Conservation (phyloP, 1,140 invertebrate species). For the Ceratitis capitata region DNA sequence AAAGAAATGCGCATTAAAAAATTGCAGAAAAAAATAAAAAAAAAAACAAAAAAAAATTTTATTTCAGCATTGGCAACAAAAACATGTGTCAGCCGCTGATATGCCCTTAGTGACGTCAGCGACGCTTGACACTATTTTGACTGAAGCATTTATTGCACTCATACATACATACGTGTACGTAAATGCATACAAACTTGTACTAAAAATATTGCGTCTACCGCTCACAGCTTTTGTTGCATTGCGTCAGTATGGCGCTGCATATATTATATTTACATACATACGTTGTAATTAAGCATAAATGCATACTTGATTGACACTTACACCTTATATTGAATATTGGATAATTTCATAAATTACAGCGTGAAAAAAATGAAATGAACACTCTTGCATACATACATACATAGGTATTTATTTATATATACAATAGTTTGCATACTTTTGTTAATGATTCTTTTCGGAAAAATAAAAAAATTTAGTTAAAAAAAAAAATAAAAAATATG, state of each 20-base stretch:
- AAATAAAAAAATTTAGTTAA: too few species aligned
- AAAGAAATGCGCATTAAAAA: not conserved
- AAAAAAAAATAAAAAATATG: too few species aligned
- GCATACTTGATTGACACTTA: not conserved
- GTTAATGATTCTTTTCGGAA: too few species aligned
- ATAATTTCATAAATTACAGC: not conserved
- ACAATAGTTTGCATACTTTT: too few species aligned
- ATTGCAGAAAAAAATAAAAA: not conserved
- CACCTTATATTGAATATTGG: not conserved
- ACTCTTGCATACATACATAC: too few species aligned
- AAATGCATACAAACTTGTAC: too few species aligned
- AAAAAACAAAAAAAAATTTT: too few species aligned
- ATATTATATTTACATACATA: too few species aligned
- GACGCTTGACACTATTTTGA: not conserved
- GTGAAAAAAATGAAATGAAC: not conserved
- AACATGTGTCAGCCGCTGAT: not conserved
- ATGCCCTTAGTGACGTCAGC: not conserved
- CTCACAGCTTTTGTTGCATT: not conserved
- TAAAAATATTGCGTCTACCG: not conserved
- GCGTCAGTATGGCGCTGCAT: not conserved
- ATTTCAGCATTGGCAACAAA: not conserved
- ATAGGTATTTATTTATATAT: too few species aligned
- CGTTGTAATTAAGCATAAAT: not conserved
- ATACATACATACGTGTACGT: too few species aligned
- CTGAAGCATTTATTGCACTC: not conserved